These are phyloP conservation scores for Brachionus rotundiformis DNA, from an alignment of 1,140 invertebrate genomes.

Conservation along the genomic window DNA sequence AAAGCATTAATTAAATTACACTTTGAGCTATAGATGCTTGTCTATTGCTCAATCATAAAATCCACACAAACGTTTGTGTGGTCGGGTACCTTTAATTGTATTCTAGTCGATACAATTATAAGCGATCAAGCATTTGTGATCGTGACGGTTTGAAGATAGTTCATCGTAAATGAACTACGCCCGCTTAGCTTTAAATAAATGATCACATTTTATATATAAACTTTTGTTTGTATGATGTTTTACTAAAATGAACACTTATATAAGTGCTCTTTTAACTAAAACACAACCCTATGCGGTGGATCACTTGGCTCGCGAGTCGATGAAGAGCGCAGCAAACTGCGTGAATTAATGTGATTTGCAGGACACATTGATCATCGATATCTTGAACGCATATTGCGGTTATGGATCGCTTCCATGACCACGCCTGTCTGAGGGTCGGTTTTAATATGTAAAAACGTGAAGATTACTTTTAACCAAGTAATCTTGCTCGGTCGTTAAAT, in stretches of 20 bases:
- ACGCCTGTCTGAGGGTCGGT: slow-evolving; percentile 68
- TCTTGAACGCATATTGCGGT: slow-evolving; percentile 77
- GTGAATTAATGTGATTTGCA: slow-evolving; percentile 77
- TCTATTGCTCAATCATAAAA: neutral
- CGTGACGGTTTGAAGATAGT: slow-evolving; percentile 10
- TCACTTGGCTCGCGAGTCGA: slow-evolving; percentile 77
- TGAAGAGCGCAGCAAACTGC: slow-evolving; percentile 78
- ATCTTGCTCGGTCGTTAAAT: slow-evolving; percentile 19
- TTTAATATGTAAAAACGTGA: slow-evolving; percentile 63
- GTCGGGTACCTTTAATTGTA: slow-evolving; percentile 3
- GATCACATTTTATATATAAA: slow-evolving; percentile 56
- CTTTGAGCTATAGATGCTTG: neutral
- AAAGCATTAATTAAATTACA: neutral
- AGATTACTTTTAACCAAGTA: neutral
- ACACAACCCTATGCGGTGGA: slow-evolving; percentile 66
- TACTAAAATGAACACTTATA: slow-evolving; percentile 55
- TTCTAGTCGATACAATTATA: neutral
- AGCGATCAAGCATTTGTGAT: neutral
- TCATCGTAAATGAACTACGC: neutral
- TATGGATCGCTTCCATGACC: slow-evolving; percentile 65
- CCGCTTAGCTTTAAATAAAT: slow-evolving; percentile 56
- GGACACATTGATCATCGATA: slow-evolving; percentile 76
- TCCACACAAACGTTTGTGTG: neutral
- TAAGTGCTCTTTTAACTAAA: neutral
- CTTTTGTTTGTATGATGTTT: slow-evolving; percentile 57